Evolutionary conservation across 2,113 vertebrate species (phyloP), one percentile per base, ranked within the genome.

Genomic region (Sardina pilchardus): DNA sequence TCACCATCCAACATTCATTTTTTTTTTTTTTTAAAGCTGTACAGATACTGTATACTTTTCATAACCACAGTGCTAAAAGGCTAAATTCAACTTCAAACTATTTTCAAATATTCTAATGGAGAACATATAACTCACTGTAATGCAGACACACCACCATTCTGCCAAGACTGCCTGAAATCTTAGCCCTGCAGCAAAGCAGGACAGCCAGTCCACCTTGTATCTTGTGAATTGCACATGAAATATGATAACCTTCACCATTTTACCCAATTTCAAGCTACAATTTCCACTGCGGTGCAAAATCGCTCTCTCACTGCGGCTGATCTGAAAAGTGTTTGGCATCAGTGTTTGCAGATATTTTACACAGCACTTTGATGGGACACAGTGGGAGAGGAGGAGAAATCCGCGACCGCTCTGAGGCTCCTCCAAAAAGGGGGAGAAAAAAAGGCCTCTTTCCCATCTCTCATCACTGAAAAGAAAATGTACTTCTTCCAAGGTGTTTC

Each of bases 1-100:
- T 47, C 45, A 47, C 12, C 39, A 42, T 42, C 39, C n/a, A 50
- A 50, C 44, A 45, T n/a, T n/a, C n/a, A n/a, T n/a, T 9, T 5
- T 45, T 2, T 45, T 45, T 45, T 45, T 19, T 4, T 3, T 53
- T 14, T 53, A 14, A 0, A 50, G 45, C 75, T 86, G 88, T 88
- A 89, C 48, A 84, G 85, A 43, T 4, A 42, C 39, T 63, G n/a
- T 81, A 81, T 85, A 86, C 87, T 83, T 1, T 9, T 5, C 59
- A 63, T 63, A 26, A 63, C n/a, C 59, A 63, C n/a, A 63, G 19
- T 9, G 45, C 12, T 9, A 63, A n/a, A n/a, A n/a, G 24, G 6
- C 53, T 9, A 21, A 26, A n/a, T 26, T n/a, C 24, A 63, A n/a
- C n/a, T n/a, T 24, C 9, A 63, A 63, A 21, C 4, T 10, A 19